Evolutionary conservation across 2,888 invertebrate genomes (phyloP), one percentile per base, ranked within the genome.

Genomic region (Cartodere bifasciata): DNA sequence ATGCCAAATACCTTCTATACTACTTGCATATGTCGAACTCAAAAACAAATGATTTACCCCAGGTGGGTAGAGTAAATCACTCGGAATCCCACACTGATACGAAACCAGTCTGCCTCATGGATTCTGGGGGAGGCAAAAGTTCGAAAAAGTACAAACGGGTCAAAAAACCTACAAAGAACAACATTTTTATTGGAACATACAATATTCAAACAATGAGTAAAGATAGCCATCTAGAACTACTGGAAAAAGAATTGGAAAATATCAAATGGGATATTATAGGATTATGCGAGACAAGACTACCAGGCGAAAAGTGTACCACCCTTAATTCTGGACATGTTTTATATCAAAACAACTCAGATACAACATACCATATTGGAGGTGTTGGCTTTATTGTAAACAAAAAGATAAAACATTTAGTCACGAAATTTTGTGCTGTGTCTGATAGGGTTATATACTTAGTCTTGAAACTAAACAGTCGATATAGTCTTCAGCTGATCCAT

Each of bases 231-330:
- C 7, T 29, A 3, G 11, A 6, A 14, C 15, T 15, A 13, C n/a
- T 33, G 3, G 23, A 31, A 29, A 6, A 23, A 2, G 33, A 22
- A 23, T 16, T 33, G 9, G 13, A 32, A 11, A 10, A 22, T 15
- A 30, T 32, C 15, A 31, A 32, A 10, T 33, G 33, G 29, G 10
- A 23, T 13, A 3, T 23, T 13, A 13, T 33, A 10, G 33, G 33
- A 22, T 2, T 33, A 14, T 15, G 10, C 28, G 29, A 30, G 20
- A 32, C 29, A 13, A 7, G 23, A 10, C 22, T 29, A 28, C 22
- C 23, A 6, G 29, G 23, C 7, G 22, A 33, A 4, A 15, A 22
- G 9, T 21, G 14, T 2, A 30, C 29, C 13, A 32, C 23, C 11
- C 11, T 32, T 3, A 12, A 12, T 14, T 32, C 32, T 3, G 28